A percentile compares a stretch with the other conserved stretches of the same genome.
phyloP scores from a whole-genome alignment of 2,797 vertebrate species.

The Hydrophis major region DNA sequence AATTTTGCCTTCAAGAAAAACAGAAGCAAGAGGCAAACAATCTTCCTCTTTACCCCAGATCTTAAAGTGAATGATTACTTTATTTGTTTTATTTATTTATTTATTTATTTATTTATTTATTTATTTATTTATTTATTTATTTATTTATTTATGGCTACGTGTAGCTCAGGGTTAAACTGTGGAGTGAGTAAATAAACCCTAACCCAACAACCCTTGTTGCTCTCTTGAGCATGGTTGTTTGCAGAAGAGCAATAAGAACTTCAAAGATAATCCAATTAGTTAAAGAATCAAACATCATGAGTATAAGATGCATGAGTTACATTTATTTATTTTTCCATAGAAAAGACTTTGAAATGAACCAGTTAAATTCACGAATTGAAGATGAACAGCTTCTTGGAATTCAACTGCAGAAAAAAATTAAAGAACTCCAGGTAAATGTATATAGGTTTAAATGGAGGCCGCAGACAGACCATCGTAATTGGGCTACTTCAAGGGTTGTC shows the following conservation, averaged over 20 bases:
- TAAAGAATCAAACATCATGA: not conserved
- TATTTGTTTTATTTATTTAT: no score
- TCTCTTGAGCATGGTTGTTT: not conserved
- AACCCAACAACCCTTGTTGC: not conserved
- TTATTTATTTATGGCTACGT: not conserved
- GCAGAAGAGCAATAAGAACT: not conserved
- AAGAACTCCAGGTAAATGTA: slow-evolving; percentile 84
- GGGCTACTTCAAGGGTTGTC: not conserved
- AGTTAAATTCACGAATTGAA: slow-evolving; percentile 84
- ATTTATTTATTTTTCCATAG: slow-evolving; percentile 60
- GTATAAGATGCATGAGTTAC: not conserved
- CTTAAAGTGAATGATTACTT: not conserved
- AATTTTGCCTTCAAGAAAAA: not conserved
- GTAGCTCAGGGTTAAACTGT: not conserved
- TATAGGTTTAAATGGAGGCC: not conserved
- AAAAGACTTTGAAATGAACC: slow-evolving; percentile 85
- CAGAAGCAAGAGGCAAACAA: not conserved
- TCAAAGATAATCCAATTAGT: not conserved
- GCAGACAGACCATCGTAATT: not conserved
- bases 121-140: no score
- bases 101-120: no score
- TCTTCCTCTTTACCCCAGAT: not conserved
- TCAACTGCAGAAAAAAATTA: slow-evolving; percentile 89
- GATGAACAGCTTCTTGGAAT: slow-evolving; percentile 81
- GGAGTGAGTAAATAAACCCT: not conserved